Evolutionary conservation across 2,113 vertebrate species (phyloP).

Genomic region (Myiozetetes cayanensis): DNA sequence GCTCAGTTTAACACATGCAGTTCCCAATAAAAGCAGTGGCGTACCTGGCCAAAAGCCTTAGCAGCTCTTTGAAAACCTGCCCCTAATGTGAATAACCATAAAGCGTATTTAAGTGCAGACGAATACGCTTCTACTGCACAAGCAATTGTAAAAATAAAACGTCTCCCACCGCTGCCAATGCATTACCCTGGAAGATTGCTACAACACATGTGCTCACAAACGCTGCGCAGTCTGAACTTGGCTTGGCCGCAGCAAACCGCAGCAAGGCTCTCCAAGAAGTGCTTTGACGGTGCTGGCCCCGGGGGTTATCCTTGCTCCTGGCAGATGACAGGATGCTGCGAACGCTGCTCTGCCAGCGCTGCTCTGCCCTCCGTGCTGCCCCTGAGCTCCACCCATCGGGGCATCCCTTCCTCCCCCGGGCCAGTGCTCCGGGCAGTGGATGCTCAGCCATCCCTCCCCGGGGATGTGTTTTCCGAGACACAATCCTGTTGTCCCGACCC

Average conservation of each 20-base stretch:
- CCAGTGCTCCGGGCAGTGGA: background rate
- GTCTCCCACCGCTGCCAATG: slow-evolving; percentile 62
- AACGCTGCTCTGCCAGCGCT: background rate
- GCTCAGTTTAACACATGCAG: background rate
- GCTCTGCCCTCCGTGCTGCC: background rate
- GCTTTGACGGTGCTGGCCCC: slow-evolving; percentile 60
- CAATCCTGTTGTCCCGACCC: rapidly evolving
- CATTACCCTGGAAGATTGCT: slow-evolving; percentile 73
- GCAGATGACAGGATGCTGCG: background rate
- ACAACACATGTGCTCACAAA: slow-evolving; percentile 73
- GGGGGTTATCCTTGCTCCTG: slow-evolving; percentile 61
- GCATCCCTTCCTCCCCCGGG: rapidly evolving
- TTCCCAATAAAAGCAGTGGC: slow-evolving; percentile 8
- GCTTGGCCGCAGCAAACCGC: slow-evolving; percentile 41
- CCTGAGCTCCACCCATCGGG: background rate
- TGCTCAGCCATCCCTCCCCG: background rate
- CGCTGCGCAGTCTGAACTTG: slow-evolving; percentile 65
- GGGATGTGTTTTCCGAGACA: background rate
- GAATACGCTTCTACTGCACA: slow-evolving; percentile 50
- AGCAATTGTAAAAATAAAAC: slow-evolving; percentile 72
- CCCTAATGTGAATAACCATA: slow-evolving; percentile 52
- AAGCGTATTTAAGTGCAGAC: slow-evolving; percentile 39
- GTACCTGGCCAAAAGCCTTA: slow-evolving; percentile 41
- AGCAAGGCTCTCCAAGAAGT: slow-evolving; percentile 63
- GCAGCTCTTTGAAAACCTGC: slow-evolving; percentile 59